These are phyloP conservation scores for Limnephilus auricula DNA, from an alignment of 2,888 invertebrate genomes.

Conservation along the genomic window DNA sequence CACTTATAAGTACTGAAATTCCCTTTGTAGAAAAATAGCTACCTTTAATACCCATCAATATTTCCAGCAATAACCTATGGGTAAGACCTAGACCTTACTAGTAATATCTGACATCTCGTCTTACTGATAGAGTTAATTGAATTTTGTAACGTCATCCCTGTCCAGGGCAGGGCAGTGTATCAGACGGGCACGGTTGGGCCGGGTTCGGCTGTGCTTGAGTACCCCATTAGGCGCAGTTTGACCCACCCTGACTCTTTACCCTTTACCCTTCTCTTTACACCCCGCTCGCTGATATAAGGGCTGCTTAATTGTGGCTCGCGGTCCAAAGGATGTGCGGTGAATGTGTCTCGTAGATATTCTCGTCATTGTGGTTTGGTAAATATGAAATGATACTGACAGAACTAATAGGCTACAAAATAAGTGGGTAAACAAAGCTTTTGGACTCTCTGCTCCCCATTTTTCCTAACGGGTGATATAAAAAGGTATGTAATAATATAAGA, in stretches of 20 bases:
- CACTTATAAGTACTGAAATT: neutral
- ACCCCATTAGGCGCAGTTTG: conserved; percentile 42
- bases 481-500: neutral
- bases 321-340: neutral
- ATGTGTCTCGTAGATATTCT: conserved; percentile 5
- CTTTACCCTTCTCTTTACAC: conserved; percentile 14
- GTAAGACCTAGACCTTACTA: neutral
- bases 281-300: conserved; percentile 21
- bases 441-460: neutral
- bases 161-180: conserved; percentile 13
- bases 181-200: conserved; percentile 26
- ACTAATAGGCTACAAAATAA: neutral
- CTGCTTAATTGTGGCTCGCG: conserved; percentile 30
- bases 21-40: neutral
- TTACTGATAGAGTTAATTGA: conserved; percentile 33
- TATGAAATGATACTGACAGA: neutral
- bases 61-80: neutral
- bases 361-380: neutral
- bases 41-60: neutral
- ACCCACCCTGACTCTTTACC: conserved; percentile 33
- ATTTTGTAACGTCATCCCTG: conserved; percentile 30
- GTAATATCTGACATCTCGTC: conserved; percentile 10
- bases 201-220: conserved; percentile 36
- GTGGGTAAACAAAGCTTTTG: neutral
- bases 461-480: too few species aligned